Conservation (phyloP, 2,888 invertebrate genomes). For the Sarcophaga subvicina region DNA sequence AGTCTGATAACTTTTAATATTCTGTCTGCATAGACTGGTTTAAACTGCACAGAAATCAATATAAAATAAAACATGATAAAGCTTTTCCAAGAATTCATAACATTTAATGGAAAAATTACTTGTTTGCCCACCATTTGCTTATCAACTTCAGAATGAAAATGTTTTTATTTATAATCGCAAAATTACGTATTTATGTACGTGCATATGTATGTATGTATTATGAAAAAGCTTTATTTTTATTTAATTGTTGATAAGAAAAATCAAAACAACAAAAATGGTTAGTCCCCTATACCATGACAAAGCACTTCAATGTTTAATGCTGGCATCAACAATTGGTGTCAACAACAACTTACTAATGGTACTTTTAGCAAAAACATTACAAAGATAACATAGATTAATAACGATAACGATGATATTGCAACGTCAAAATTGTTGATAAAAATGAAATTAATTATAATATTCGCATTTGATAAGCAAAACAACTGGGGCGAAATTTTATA, state of each 20-base stretch:
- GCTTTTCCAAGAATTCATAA: too few species aligned
- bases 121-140: too few species aligned
- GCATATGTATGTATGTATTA: too few species aligned
- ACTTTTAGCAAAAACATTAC: neutral
- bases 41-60: too few species aligned
- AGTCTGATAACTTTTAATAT: too few species aligned
- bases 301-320: neutral
- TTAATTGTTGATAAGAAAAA: neutral
- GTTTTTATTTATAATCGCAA: too few species aligned
- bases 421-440: constrained; percentile 8
- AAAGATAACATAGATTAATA: constrained; percentile 11
- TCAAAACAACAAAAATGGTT: neutral
- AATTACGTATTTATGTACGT: too few species aligned
- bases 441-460: too few species aligned
- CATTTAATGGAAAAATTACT: constrained; percentile 22
- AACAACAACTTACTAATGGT: neutral
- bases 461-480: too few species aligned
- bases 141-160: neutral
- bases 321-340: neutral
- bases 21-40: too few species aligned
- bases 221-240: constrained; percentile 21
- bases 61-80: too few species aligned
- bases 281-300: constrained; percentile 17
- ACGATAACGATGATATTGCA: constrained; percentile 16
- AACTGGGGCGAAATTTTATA: too few species aligned